Evolutionary conservation across 2,113 vertebrate genomes (phyloP).

Genomic region (Damaliscus lunatus): DNA sequence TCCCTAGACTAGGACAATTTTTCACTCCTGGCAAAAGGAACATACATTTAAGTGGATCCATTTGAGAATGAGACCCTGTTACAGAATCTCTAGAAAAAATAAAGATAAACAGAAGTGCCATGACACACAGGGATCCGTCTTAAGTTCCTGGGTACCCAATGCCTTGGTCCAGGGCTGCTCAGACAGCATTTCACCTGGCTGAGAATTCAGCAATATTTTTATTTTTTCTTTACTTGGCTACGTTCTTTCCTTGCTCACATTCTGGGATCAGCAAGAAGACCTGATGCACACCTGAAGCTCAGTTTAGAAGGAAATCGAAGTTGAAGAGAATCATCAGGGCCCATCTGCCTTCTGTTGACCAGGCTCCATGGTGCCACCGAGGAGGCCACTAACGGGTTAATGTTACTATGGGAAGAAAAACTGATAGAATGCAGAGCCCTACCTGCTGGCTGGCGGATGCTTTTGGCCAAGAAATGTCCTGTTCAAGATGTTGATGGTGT

Average conservation of each 20-base stretch:
- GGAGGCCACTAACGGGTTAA: not conserved
- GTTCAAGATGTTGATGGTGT: not conserved
- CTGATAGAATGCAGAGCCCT: not conserved
- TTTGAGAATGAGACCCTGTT: not conserved
- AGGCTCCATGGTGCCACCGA: rapidly evolving
- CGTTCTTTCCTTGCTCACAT: not conserved
- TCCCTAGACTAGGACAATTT: not conserved
- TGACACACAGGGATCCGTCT: not conserved
- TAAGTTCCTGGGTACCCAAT: not conserved
- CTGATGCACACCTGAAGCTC: not conserved
- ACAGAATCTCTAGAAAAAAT: not conserved
- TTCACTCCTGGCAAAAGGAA: not conserved
- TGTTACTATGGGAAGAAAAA: not conserved
- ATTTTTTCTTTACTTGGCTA: not conserved
- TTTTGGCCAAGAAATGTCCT: not conserved
- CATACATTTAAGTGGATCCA: not conserved
- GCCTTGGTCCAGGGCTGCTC: not conserved
- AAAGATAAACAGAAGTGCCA: not conserved
- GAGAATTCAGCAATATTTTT: not conserved
- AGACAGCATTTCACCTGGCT: not conserved
- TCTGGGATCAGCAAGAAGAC: not conserved
- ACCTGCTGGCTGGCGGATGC: not conserved
- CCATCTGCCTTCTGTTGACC: not conserved
- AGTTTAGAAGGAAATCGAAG: not conserved
- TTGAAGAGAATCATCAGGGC: not conserved